A percentile compares a stretch with the other conserved stretches of the same genome.
Conservation (phyloP, 2,113 vertebrate species). For the Atrichornis clamosus region DNA sequence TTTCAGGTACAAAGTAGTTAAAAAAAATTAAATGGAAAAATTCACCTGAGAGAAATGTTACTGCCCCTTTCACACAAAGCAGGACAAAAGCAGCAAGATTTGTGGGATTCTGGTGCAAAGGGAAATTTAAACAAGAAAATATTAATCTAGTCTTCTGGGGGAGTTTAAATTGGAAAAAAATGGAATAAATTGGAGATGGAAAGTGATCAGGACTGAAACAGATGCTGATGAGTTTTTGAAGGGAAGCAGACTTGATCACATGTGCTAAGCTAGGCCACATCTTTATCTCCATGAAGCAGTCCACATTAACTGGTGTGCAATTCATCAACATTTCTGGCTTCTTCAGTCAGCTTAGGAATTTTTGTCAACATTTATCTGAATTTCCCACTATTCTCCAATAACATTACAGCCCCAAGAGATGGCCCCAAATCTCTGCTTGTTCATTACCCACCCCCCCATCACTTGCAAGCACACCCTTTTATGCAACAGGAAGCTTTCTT, state of each 20-base stretch:
- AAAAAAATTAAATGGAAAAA: neutral
- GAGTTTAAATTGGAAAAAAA: neutral
- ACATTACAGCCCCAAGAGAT: neutral
- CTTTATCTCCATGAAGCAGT: neutral
- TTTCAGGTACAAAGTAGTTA: neutral
- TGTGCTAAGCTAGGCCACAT: neutral
- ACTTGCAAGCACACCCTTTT: neutral
- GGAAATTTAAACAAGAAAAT: neutral
- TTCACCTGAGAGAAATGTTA: neutral
- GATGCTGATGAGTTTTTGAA: neutral
- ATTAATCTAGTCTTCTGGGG: neutral
- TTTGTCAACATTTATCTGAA: neutral
- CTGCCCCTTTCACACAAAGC: neutral
- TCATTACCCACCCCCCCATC: neutral
- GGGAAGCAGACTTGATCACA: neutral
- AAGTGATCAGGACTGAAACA: neutral
- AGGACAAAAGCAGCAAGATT: neutral
- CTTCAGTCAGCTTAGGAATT: neutral
- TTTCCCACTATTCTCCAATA: neutral
- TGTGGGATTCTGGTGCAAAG: neutral
- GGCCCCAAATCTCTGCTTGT: neutral
- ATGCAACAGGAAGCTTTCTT: neutral
- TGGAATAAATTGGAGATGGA: neutral
- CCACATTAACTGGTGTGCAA: neutral
- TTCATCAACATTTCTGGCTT: neutral